Base-by-base conservation (phyloP, 2,888 invertebrate genomes). In the Macaria liturata region DNA sequence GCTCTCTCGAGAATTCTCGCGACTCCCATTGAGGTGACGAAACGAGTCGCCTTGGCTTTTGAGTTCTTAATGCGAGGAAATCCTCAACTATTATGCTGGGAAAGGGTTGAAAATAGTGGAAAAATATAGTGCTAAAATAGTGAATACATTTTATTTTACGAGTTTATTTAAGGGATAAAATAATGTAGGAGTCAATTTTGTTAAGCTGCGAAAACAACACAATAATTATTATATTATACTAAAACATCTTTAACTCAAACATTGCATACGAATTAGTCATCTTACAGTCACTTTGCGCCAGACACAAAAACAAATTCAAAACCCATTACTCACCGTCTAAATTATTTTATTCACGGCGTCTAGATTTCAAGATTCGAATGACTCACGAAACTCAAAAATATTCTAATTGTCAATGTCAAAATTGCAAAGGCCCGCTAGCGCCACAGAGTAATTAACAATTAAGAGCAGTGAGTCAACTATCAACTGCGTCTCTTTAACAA, bases 401-500 rank as follows among this genome's bases (percentile, higher is more conserved):
- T 9, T 3, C 20, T 20, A 20, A 20, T 20, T 20, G 20, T 20
- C 34, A 44, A 34, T 37, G 42, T 55, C 48, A 48, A 59, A 52
- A 52, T 34, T 32, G 51, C 47, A 64, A 71, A 63, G 51, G 64
- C 60, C 59, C 49, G 62, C 49, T 54, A 53, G 59, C 65, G 66
- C 67, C 68, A 66, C 62, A 66, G 67, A 52, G 55, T 34, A 37
- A 43, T 40, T 9, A 42, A 8, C 44, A 52, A 59, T 59, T 61
- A 46, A 57, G 48, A 43, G 42, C 68, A 70, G 64, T 84, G 83
- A 83, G 67, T 84, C 81, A 83, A 9, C n/a, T 9, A 37, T 43
- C 34, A 46, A 62, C 71, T 70, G 20, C 20, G 20, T 20, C 20
- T 20, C 20, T 20, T 20, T 20, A 20, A 20, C 20, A 20, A 20